These are phyloP conservation scores for Dendrolimus kikuchii DNA, from an alignment of 1,140 invertebrate species.

Conservation along the genomic window DNA sequence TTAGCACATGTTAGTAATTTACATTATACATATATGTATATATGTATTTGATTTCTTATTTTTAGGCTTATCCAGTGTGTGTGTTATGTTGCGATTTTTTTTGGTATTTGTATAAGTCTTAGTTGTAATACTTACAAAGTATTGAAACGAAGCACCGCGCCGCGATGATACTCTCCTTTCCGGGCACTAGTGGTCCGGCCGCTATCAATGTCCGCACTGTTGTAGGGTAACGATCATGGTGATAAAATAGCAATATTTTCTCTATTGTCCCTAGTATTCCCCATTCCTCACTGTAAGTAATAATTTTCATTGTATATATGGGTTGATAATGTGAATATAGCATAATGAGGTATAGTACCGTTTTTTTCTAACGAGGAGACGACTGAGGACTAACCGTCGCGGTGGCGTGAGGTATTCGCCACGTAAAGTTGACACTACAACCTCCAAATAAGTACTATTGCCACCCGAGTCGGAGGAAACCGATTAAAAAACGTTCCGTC, in stretches of 20 bases:
- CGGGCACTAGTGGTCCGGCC: constrained; percentile 26
- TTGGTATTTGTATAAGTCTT: background rate
- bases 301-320: background rate
- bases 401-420: too few relatives aligned
- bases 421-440: too few relatives aligned
- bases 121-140: constrained; percentile 38
- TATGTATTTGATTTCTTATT: too few relatives aligned
- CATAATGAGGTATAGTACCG: background rate
- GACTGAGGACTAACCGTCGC: too few relatives aligned
- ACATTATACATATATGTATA: too few relatives aligned
- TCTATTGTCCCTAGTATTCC: constrained; percentile 48
- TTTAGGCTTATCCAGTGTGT: too few relatives aligned
- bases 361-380: too few relatives aligned
- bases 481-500: too few relatives aligned
- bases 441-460: too few relatives aligned
- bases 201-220: constrained; percentile 21
- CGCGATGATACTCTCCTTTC: constrained; percentile 24
- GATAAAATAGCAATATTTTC: constrained; percentile 27
- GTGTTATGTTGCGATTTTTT: too few relatives aligned
- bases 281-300: constrained; percentile 44
- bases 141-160: constrained; percentile 51
- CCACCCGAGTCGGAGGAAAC: too few relatives aligned
- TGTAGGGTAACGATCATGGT: constrained; percentile 13
- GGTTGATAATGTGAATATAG: background rate
- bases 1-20: too few relatives aligned